Percentiles rank a stretch among this genome's conserved stretches.
These are phyloP conservation scores for Xanthostigma xanthostigma DNA, from an alignment of 2,888 invertebrate genomes.

Conservation along the genomic window DNA sequence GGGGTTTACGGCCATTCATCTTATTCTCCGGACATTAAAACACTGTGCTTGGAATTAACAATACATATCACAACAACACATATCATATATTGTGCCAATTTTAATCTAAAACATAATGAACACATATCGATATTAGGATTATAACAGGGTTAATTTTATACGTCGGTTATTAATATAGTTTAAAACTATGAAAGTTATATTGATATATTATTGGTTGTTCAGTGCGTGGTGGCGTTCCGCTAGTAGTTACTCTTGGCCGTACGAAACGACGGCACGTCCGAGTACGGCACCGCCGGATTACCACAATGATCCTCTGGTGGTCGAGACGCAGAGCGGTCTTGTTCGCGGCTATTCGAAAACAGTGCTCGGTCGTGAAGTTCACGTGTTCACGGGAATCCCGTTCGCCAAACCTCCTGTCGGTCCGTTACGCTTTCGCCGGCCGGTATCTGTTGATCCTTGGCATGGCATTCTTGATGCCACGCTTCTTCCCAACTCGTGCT, in stretches of 20 bases:
- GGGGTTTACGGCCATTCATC: too few relatives aligned
- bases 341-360: slow-evolving; percentile 68
- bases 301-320: slow-evolving; percentile 56
- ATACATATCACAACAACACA: too few relatives aligned
- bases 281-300: slow-evolving; percentile 23
- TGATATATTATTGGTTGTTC: too few relatives aligned
- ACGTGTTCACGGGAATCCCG: slow-evolving; percentile 78
- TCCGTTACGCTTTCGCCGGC: slow-evolving; percentile 69
- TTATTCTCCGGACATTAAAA: too few relatives aligned
- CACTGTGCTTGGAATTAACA: too few relatives aligned
- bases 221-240: too few relatives aligned
- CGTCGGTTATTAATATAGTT: too few relatives aligned
- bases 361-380: slow-evolving; percentile 71
- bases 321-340: slow-evolving; percentile 69
- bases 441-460: slow-evolving; percentile 77
- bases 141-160: too few relatives aligned
- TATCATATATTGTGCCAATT: too few relatives aligned
- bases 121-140: too few relatives aligned
- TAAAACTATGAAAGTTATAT: too few relatives aligned
- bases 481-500: slow-evolving; percentile 70
- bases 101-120: too few relatives aligned
- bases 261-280: slow-evolving; percentile 25
- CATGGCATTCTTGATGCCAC: slow-evolving; percentile 72
- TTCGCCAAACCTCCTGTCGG: slow-evolving; percentile 84
- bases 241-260: slow-evolving; percentile 25